Conservation (phyloP, 2,888 invertebrate genomes). For the Tenthredo distinguenda region DNA sequence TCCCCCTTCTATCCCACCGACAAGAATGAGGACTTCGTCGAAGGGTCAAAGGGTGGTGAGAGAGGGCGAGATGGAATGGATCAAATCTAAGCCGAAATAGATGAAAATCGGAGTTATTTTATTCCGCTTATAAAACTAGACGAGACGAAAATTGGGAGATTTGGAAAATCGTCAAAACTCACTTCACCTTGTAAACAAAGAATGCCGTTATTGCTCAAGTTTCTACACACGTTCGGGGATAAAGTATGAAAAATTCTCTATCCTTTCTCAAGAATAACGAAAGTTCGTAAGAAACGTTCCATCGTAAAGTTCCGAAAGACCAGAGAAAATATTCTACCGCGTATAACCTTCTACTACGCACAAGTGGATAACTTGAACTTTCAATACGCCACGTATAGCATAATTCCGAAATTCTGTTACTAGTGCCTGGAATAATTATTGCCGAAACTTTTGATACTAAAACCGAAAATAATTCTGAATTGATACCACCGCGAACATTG, state of each 20-base stretch:
- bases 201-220: conserved; percentile 48
- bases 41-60: conserved; percentile 11
- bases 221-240: conserved; percentile 38
- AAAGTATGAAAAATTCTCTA: conserved; percentile 46
- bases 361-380: not conserved
- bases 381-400: not conserved
- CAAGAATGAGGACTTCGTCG: conserved; percentile 22
- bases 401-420: not conserved
- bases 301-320: conserved; percentile 29
- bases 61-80: conserved; percentile 28
- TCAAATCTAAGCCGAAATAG: conserved; percentile 42
- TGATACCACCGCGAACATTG: not conserved
- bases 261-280: conserved; percentile 38
- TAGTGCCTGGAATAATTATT: not conserved
- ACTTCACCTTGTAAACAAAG: conserved; percentile 46
- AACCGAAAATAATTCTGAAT: not conserved
- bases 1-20: not conserved
- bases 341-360: not conserved
- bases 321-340: conserved; percentile 14
- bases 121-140: conserved; percentile 41
- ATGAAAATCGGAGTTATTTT: conserved; percentile 36
- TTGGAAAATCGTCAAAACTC: conserved; percentile 35
- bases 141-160: conserved; percentile 35
- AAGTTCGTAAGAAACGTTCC: conserved; percentile 23
- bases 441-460: not conserved